Base-by-base conservation (phyloP, 2,797 vertebrate genomes). In the Sebastes itinus region DNA sequence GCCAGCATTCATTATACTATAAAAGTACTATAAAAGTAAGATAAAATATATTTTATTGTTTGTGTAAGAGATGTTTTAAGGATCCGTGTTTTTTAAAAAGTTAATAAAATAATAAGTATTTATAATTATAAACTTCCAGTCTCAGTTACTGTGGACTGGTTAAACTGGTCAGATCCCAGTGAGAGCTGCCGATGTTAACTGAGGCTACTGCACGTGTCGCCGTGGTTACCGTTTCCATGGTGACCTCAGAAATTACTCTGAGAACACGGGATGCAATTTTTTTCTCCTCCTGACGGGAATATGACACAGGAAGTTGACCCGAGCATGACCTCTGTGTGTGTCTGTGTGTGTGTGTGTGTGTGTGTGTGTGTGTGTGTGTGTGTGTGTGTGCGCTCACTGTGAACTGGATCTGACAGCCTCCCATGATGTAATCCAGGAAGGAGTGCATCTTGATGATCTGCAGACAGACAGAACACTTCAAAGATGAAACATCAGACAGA, bases 351-450 rank as follows among this genome's bases (percentile, higher is more conserved):
- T 13, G 77, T 42, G 69, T 42, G 64, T n/a, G 80, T 6, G 27
- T 10, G 23, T 59, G 58, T 28, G 7, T 20, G 16, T 20, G 58
- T 1, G 12, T 38, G 61, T 46, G 2, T 12, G 67, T 13, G 80
- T 42, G 69, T 42, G 64, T 22, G 80, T 52, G 72, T 38, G 78
- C 49, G 76, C 94, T 97, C 90, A 97, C 97, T 84, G 97, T 97
- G 83, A 97, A 97, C 93, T 96, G 97, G 87, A 97, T 97, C 92
- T 97, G 97, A 91, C 97, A 96, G 70, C 97, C 97, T 0, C 97
- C 97, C 97, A 97, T 97, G 87, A 97, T 97, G 89, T 97, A 97
- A 89, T 97, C 97, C 90, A 97, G 95, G 90, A 97, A 97, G 2
- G 97, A 97, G 81, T 97, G 96, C 86, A 97, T 96, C 92, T 97